Conservation (phyloP, 2,888 invertebrate genomes). For the Thumatha senex region DNA sequence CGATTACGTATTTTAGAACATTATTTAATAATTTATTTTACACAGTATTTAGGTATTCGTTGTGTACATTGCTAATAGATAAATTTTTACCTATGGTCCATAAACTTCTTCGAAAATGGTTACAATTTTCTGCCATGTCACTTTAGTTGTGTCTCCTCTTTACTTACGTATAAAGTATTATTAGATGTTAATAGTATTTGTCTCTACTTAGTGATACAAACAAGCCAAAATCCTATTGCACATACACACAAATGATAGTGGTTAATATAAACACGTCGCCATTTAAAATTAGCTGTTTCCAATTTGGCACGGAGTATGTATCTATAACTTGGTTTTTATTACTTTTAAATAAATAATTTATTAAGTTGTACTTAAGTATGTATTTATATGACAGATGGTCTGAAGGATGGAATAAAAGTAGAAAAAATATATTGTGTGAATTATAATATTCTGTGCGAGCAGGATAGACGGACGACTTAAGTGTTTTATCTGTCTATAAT, state of each 20-base stretch:
- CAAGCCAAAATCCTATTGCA: neutral
- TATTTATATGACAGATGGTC: neutral
- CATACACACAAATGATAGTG: too few species aligned
- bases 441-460: too few species aligned
- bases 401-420: too few species aligned
- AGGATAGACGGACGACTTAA: neutral
- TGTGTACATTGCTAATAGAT: too few species aligned
- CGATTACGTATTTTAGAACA: too few species aligned
- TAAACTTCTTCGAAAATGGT: neutral
- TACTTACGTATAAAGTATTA: neutral
- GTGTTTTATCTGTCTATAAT: neutral
- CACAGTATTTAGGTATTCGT: too few species aligned
- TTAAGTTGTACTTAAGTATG: neutral
- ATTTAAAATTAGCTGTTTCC: too few species aligned
- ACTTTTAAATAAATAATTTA: conserved; percentile 1
- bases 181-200: neutral
- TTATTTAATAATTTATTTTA: too few species aligned
- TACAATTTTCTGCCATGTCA: neutral
- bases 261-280: too few species aligned
- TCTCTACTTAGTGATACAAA: neutral
- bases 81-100: too few species aligned
- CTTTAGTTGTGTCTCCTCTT: conserved; percentile 1
- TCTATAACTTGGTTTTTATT: neutral
- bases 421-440: too few species aligned
- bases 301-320: neutral